Evolutionary conservation across 2,113 vertebrate species (phyloP).

Genomic region (Scophthalmus maximus): DNA sequence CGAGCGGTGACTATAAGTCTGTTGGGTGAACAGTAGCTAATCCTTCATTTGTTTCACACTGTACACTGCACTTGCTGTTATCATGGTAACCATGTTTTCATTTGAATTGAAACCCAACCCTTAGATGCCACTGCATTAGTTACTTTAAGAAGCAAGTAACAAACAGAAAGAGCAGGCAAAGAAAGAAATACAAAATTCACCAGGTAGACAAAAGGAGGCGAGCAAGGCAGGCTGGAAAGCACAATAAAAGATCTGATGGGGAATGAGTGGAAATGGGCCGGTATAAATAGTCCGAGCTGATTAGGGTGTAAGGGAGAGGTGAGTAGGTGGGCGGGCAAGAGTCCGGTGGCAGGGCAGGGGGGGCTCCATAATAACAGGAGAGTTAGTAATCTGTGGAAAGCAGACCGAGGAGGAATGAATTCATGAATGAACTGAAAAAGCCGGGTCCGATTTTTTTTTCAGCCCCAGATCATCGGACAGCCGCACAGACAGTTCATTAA

Average conservation of each 20-base stretch:
- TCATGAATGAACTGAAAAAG: background rate
- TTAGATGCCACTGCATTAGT: background rate
- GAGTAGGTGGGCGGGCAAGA: too few relatives aligned
- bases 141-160: background rate
- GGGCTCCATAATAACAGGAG: background rate
- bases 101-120: background rate
- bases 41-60: background rate
- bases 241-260: background rate
- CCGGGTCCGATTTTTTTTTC: background rate
- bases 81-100: background rate
- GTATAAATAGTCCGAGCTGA: background rate
- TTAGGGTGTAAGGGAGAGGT: background rate
- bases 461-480: slow-evolving; percentile 1
- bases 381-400: too few relatives aligned
- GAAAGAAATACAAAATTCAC: background rate
- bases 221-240: background rate
- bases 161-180: background rate
- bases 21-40: background rate
- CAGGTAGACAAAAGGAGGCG: background rate
- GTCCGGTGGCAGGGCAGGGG: background rate
- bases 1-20: too few relatives aligned
- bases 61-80: background rate
- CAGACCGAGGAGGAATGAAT: background rate
- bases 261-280: background rate
- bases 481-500: slow-evolving; percentile 28